These are phyloP conservation scores for Euura lappo DNA, from an alignment of 1,140 invertebrate genomes.

Conservation along the genomic window DNA sequence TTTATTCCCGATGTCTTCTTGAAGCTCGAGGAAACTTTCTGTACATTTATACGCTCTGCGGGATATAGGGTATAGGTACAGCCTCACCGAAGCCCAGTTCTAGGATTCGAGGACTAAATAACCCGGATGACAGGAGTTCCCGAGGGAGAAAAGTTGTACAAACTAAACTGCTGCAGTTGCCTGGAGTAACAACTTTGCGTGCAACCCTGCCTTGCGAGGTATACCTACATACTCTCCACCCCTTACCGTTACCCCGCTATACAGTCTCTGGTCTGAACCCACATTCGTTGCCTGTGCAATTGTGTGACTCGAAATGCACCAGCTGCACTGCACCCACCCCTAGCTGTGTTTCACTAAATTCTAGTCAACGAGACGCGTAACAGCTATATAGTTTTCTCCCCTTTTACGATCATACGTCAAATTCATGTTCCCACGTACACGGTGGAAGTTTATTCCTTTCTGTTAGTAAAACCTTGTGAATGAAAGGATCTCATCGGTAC, in stretches of 20 bases:
- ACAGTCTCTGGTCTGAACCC: neutral
- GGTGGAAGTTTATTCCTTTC: no score
- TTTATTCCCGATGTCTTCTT: no score
- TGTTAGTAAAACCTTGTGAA: no score
- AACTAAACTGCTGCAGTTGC: neutral
- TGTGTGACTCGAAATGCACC: neutral
- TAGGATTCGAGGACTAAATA: neutral
- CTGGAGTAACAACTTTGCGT: neutral
- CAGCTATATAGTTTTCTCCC: neutral
- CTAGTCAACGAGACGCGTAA: neutral
- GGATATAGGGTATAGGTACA: no score
- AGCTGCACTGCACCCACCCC: neutral
- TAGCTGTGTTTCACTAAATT: neutral
- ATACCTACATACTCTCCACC: neutral
- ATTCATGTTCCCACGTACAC: no score
- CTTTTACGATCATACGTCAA: no score
- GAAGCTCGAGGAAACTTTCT: no score
- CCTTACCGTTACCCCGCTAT: neutral
- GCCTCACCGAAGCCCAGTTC: no score
- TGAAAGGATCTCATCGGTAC: no score
- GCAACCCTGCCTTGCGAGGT: no score
- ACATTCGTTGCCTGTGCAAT: neutral
- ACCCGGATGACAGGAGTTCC: neutral
- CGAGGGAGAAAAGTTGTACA: slow-evolving; percentile 6
- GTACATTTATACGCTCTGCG: no score